Conservation (phyloP, 1,140 invertebrate genomes). For the Dryas iulia region DNA sequence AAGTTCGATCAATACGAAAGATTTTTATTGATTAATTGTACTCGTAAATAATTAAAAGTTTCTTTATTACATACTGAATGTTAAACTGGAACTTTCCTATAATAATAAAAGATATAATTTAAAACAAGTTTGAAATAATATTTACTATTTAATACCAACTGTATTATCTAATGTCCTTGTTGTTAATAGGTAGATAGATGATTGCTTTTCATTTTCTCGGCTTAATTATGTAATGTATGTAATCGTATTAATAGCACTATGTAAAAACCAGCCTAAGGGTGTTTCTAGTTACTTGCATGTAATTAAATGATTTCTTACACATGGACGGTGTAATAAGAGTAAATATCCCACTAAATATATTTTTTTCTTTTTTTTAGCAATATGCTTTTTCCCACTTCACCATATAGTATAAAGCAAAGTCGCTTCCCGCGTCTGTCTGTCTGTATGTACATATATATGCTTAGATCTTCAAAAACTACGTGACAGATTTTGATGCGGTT, state of each 20-base stretch:
- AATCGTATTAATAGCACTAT: neutral
- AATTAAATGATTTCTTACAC: slow-evolving; percentile 2
- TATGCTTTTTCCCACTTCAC: too few species aligned
- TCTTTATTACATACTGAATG: neutral
- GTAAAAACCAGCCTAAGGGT: neutral
- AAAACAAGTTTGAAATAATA: neutral
- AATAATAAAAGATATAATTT: neutral
- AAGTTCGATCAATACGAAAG: too few species aligned
- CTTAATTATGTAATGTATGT: slow-evolving; percentile 9
- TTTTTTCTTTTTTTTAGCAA: too few species aligned
- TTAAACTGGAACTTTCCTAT: neutral
- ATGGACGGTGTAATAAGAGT: neutral
- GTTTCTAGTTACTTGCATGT: neutral
- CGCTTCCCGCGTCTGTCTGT: too few species aligned
- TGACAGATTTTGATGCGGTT: too few species aligned
- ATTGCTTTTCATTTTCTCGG: neutral
- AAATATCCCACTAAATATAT: neutral
- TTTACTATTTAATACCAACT: neutral
- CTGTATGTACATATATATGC: too few species aligned
- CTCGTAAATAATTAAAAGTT: neutral
- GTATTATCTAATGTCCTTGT: neutral
- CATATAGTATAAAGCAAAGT: too few species aligned
- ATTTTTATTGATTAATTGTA: slow-evolving; percentile 26
- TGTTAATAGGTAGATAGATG: neutral
- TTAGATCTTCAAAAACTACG: too few species aligned